Percentiles rank a stretch among this genome's conserved stretches.
Evolutionary conservation across 2,113 vertebrate species (phyloP).

Genomic region (Cottus gobio): DNA sequence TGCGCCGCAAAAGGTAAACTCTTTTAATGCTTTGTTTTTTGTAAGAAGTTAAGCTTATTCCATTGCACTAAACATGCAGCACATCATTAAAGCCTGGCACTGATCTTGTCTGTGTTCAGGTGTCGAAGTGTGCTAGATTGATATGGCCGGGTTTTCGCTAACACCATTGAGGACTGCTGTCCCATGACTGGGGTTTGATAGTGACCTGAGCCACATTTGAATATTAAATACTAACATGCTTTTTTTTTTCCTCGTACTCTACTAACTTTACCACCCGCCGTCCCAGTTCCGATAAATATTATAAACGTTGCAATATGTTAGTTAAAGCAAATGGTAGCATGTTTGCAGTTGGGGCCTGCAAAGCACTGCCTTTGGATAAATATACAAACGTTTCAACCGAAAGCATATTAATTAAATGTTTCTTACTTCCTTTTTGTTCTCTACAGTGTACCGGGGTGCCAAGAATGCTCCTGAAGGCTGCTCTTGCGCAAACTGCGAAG

Average conservation of each 20-base stretch:
- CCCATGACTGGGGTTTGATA: conserved; percentile 89
- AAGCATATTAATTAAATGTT: background rate
- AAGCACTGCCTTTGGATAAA: background rate
- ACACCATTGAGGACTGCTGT: conserved; percentile 81
- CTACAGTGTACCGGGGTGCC: background rate
- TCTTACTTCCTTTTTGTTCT: background rate
- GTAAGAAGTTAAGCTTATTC: background rate
- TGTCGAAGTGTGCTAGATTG: conserved; percentile 95
- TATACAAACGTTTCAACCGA: background rate
- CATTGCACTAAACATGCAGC: conserved; percentile 59
- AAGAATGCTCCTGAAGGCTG: background rate
- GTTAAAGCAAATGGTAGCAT: background rate
- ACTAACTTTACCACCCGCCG: background rate
- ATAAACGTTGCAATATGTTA: background rate
- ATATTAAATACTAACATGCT: background rate
- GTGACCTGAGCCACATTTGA: conserved; percentile 87
- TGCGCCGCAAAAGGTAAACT: no score
- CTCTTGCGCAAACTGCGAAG: background rate
- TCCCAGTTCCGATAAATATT: background rate
- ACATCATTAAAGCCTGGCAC: conserved; percentile 92
- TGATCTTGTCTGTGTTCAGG: conserved; percentile 79
- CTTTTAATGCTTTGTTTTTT: no score
- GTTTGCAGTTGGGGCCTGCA: background rate
- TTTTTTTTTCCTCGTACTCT: background rate
- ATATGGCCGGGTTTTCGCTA: conserved; percentile 85